Conservation (phyloP, 2,888 invertebrate genomes). For the Pomacea canaliculata region DNA sequence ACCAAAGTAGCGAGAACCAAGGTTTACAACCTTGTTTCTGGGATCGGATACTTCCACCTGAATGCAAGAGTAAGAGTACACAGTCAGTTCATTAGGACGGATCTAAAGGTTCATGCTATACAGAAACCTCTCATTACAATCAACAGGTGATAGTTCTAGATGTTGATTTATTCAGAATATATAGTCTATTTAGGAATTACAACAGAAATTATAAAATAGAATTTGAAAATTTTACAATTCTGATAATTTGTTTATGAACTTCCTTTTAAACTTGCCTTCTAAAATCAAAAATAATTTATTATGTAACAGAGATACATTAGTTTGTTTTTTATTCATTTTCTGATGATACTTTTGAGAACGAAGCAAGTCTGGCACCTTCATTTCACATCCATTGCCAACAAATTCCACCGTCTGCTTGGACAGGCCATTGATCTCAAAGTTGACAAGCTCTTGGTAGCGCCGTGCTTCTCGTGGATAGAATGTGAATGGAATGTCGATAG, state of each 20-base stretch:
- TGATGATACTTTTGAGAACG: too few species aligned
- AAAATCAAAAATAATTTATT: too few species aligned
- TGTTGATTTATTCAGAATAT: too few species aligned
- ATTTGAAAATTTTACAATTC: too few species aligned
- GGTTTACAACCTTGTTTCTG: conserved; percentile 64
- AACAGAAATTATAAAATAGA: too few species aligned
- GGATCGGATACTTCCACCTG: conserved; percentile 68
- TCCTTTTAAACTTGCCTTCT: too few species aligned
- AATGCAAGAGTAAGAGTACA: not conserved
- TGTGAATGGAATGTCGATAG: conserved; percentile 60
- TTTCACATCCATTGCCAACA: conserved; percentile 65
- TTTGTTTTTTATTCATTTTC: too few species aligned
- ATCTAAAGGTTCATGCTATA: not conserved
- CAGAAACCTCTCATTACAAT: too few species aligned
- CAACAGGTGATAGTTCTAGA: too few species aligned
- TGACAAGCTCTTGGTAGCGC: conserved; percentile 64
- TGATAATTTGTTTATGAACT: too few species aligned
- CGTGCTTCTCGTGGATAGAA: conserved; percentile 65
- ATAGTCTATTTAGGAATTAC: too few species aligned
- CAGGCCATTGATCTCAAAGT: conserved; percentile 69
- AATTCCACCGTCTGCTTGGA: conserved; percentile 65
- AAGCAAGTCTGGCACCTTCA: conserved; percentile 57
- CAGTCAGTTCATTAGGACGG: not conserved
- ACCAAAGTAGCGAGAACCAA: conserved; percentile 65
- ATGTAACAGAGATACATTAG: too few species aligned